These are phyloP conservation scores for Drosophila lini DNA, from an alignment of 1,140 invertebrate species.

Conservation along the genomic window DNA sequence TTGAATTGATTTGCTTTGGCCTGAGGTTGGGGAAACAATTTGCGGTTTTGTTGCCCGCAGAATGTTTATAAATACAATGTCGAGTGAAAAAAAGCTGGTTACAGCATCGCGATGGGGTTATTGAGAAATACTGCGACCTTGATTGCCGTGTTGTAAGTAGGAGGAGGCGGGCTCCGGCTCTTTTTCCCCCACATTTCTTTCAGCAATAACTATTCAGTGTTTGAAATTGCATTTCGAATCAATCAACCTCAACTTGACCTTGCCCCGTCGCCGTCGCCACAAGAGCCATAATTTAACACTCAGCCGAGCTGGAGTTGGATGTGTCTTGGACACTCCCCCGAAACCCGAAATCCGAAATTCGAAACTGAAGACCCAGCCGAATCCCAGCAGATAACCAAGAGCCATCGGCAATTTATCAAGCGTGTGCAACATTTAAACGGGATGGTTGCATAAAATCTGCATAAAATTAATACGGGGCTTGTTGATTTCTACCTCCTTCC, in stretches of 20 bases:
- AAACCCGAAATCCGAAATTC: conserved; percentile 7
- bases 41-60: conserved; percentile 61
- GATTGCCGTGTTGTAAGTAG: conserved; percentile 40
- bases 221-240: conserved; percentile 71
- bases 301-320: conserved; percentile 35
- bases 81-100: conserved; percentile 53
- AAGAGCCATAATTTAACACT: conserved; percentile 59
- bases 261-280: conserved; percentile 52
- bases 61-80: conserved; percentile 35
- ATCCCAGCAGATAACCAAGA: conserved; percentile 51
- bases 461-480: conserved; percentile 67
- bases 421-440: conserved; percentile 69
- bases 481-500: conserved; percentile 53
- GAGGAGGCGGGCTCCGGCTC: conserved; percentile 23
- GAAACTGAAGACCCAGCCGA: conserved; percentile 4
- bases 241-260: conserved; percentile 77
- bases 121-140: conserved; percentile 44
- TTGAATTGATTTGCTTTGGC: conserved; percentile 58
- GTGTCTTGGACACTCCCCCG: conserved; percentile 52
- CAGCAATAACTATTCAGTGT: conserved; percentile 13
- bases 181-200: conserved; percentile 24
- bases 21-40: conserved; percentile 53
- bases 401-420: conserved; percentile 67
- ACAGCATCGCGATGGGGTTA: conserved; percentile 43
- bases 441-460: conserved; percentile 74